These are phyloP conservation scores for Danio kyathit DNA, from an alignment of 2,797 vertebrate species.

Conservation along the genomic window DNA sequence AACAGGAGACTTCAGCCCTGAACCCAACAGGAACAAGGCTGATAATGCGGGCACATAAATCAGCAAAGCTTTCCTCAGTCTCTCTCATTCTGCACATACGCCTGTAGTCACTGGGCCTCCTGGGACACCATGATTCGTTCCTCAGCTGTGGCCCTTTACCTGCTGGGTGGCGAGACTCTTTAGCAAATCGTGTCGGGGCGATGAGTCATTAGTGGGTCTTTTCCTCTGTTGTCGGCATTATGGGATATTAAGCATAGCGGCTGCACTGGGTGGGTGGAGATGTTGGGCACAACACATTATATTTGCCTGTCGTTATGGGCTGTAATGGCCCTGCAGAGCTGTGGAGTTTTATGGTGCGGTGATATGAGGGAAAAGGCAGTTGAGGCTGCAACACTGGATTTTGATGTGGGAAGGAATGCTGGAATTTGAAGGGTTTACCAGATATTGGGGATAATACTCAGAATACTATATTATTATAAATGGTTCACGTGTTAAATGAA, in stretches of 20 bases:
- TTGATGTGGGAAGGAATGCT: constrained; percentile 52
- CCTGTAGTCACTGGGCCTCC: constrained; percentile 35
- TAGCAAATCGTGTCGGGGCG: constrained; percentile 25
- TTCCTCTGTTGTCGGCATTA: constrained; percentile 43
- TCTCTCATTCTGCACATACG: constrained; percentile 61
- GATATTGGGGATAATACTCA: constrained; percentile 31
- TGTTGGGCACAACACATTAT: constrained; percentile 7
- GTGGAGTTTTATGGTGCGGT: constrained; percentile 44
- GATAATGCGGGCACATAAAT: constrained; percentile 57
- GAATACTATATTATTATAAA: constrained; percentile 13
- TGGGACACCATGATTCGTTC: constrained; percentile 56
- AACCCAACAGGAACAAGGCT: constrained; percentile 23
- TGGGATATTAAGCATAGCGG: constrained; percentile 49
- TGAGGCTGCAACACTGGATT: constrained; percentile 9
- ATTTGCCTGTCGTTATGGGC: constrained; percentile 36
- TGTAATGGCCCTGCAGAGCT: constrained; percentile 48
- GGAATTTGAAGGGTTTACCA: constrained; percentile 52
- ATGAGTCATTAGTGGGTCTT: constrained; percentile 53
- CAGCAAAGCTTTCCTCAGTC: constrained; percentile 33
- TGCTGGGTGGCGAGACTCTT: constrained; percentile 52
- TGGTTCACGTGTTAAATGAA: not conserved
- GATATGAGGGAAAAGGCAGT: constrained; percentile 49
- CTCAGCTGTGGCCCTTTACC: constrained; percentile 65
- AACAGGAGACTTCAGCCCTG: not conserved
- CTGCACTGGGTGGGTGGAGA: constrained; percentile 22